phyloP scores from a whole-genome alignment of 2,113 vertebrate genomes.

The Sylvietta virens region DNA sequence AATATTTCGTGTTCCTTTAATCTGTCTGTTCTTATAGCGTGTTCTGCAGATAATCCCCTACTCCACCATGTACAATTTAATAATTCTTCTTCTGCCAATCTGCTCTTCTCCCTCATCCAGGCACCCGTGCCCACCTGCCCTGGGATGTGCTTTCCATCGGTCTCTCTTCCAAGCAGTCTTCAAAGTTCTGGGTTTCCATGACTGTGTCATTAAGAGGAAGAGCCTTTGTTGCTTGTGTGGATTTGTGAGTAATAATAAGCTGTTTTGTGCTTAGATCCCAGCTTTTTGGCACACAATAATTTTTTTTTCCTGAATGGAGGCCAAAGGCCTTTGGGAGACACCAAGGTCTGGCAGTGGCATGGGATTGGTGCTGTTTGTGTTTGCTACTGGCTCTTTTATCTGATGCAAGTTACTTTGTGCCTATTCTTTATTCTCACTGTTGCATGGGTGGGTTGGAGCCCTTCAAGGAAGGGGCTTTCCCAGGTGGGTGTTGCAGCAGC shows the following conservation, averaged over 20 bases:
- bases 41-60: conserved; percentile 42
- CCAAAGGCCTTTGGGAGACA: not conserved
- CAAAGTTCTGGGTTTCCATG: not conserved
- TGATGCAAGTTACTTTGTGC: not conserved
- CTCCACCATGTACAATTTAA: conserved; percentile 14
- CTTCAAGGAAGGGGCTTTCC: not conserved
- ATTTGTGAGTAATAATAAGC: not conserved
- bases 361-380: not conserved
- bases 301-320: not conserved
- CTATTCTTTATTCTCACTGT: not conserved
- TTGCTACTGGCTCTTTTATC: not conserved
- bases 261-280: not conserved
- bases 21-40: conserved; percentile 19
- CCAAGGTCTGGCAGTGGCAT: not conserved
- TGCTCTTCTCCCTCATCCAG: not conserved
- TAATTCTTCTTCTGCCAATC: conserved; percentile 16
- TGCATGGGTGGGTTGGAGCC: not conserved
- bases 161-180: not conserved
- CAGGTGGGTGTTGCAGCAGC: not conserved
- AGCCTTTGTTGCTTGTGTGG: not conserved
- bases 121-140: not conserved
- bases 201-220: not conserved
- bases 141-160: accelerated
- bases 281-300: not conserved
- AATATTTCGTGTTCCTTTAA: conserved; percentile 50